Base-by-base conservation (phyloP, 2,888 invertebrate genomes). In the Machimus atricapillus region DNA sequence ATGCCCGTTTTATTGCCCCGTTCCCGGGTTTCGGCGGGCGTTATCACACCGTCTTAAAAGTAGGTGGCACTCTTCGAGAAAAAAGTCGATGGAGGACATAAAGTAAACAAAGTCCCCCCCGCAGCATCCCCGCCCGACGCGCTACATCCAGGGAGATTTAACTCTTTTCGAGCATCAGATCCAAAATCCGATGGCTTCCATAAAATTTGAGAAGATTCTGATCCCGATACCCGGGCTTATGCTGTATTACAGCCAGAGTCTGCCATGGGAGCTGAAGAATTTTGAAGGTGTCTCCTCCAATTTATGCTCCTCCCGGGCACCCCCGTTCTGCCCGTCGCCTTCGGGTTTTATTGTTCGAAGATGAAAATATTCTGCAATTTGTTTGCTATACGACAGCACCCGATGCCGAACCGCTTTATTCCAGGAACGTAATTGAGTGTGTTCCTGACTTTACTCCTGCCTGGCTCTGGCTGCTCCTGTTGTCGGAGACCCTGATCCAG, bases 131-230 rank as follows among this genome's bases (percentile, higher is more conserved):
- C 23, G n/a, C 52, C 52, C 52, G 19, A 1, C 52, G 52, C 8
- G 52, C 52, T 16, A n/a, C n/a, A 7, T n/a, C 52, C 16, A 16
- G 23, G 23, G 12, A 27, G 66, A 66, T 66, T 66, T 66, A 66
- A 66, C 66, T 66, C 66, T 66, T 52, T 66, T 66, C 66, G 66
- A 66, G 66, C 27, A 52, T 52, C 52, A 27, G 66, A 66, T 82
- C 34, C 66, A 4, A 82, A 82, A 82, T 82, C 82, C 82, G 37
- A 82, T 66, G 66, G 82, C 56, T 82, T 82, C 82, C 82, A 82
- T 82, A 82, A 82, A 82, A 66, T 58, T 82, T 82, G 82, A 82
- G 66, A 82, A 82, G 82, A 82, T 82, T 82, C 58, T 82, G 82
- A 58, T 82, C 56, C 58, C 82, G 82, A 82, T 66, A 82, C 58